These are phyloP conservation scores for Cyprinodon variegatus DNA, from an alignment of 2,113 vertebrate species.

Conservation along the genomic window DNA sequence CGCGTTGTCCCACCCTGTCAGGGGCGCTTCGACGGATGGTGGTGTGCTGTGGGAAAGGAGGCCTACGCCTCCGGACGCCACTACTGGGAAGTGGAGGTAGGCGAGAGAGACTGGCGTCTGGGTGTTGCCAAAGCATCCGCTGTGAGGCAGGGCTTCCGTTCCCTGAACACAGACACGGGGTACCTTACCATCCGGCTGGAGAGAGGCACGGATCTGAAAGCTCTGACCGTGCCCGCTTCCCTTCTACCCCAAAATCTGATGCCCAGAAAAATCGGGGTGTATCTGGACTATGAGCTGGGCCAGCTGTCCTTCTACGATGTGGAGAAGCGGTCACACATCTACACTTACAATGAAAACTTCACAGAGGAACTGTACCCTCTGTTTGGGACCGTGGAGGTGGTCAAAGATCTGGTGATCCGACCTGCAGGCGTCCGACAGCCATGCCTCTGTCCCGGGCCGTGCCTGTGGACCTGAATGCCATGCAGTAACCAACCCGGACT, in stretches of 20 bases:
- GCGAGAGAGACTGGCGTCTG: conserved; percentile 88
- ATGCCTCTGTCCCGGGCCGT: conserved; percentile 78
- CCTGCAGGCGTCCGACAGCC: conserved; percentile 59
- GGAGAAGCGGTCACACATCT: conserved; percentile 77
- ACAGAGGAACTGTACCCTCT: conserved; percentile 77
- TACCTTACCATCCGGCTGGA: conserved; percentile 81
- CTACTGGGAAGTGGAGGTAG: conserved; percentile 87
- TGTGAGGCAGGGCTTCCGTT: conserved; percentile 78
- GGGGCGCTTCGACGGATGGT: conserved; percentile 74
- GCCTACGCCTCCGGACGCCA: conserved; percentile 75
- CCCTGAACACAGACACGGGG: conserved; percentile 74
- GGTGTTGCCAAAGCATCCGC: conserved; percentile 86
- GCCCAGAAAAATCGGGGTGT: conserved; percentile 76
- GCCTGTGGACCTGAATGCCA: conserved; percentile 74
- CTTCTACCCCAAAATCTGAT: conserved; percentile 44
- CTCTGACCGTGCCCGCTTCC: conserved; percentile 73
- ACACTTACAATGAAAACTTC: conserved; percentile 79
- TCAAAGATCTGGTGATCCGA: conserved; percentile 75
- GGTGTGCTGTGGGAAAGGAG: conserved; percentile 73
- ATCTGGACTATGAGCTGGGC: conserved; percentile 80
- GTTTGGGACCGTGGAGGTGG: conserved; percentile 80
- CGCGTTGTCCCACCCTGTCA: conserved; percentile 48
- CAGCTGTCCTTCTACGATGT: conserved; percentile 83
- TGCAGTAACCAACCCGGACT: background rate
- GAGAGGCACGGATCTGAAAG: conserved; percentile 76